Evolutionary conservation across 2,113 vertebrate genomes (phyloP).

Genomic region (Tragelaphus imberbis): DNA sequence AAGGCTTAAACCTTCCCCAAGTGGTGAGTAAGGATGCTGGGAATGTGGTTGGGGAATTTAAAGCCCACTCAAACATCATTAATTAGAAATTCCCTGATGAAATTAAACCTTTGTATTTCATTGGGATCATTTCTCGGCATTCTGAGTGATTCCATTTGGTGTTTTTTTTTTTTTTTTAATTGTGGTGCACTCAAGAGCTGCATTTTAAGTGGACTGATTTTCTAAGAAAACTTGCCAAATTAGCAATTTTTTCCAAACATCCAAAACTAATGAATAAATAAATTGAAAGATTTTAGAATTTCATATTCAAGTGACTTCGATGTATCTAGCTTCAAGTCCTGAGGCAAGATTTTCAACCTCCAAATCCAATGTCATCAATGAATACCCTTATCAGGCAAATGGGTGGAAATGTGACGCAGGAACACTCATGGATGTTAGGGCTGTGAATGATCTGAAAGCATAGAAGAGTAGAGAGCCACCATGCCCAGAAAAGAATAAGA

Average conservation of each 20-base stretch:
- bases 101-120: conserved; percentile 59
- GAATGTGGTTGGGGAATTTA: conserved; percentile 52
- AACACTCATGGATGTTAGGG: fast-evolving
- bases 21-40: conserved; percentile 48
- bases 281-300: background rate
- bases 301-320: background rate
- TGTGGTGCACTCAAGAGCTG: background rate
- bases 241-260: background rate
- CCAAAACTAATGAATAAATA: background rate
- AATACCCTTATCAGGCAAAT: background rate
- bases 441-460: background rate
- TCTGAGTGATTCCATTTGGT: background rate
- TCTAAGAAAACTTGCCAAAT: background rate
- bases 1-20: conserved; percentile 57
- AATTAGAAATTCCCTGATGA: conserved; percentile 59
- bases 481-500: background rate
- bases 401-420: fast-evolving
- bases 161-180: background rate
- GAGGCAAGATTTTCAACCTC: background rate
- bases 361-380: background rate
- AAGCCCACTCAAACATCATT: conserved; percentile 53
- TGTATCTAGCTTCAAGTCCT: background rate
- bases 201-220: background rate
- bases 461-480: background rate
- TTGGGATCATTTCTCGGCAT: background rate